Percentiles rank a stretch among this genome's conserved stretches.
phyloP scores from a whole-genome alignment of 1,140 invertebrate species.

The Zelostemma sp. region DNA sequence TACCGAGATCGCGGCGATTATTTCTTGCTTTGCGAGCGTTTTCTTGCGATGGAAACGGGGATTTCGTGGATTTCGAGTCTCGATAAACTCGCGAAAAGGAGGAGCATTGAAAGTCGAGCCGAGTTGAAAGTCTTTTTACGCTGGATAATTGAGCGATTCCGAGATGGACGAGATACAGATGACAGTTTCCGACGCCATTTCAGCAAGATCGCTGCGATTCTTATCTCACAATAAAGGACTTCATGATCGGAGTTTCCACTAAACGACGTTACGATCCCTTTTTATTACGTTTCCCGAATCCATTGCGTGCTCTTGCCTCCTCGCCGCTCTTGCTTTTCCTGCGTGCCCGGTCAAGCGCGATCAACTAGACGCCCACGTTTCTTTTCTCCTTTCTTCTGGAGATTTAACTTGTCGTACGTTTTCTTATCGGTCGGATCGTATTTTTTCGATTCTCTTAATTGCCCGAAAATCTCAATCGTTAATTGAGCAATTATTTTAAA shows the following conservation, averaged over 20 bases:
- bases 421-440: constrained; percentile 13
- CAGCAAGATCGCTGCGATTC: constrained; percentile 20
- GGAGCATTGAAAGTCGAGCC: neutral
- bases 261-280: constrained; percentile 44
- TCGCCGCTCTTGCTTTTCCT: constrained; percentile 14
- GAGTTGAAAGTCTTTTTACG: neutral
- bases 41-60: neutral
- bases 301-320: constrained; percentile 16
- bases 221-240: constrained; percentile 38
- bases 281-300: constrained; percentile 39
- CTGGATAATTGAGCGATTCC: neutral
- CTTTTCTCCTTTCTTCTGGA: constrained; percentile 25
- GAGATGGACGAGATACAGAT: constrained; percentile 1
- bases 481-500: neutral
- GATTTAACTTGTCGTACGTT: constrained; percentile 37
- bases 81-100: neutral
- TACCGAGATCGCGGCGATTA: neutral
- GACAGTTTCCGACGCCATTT: neutral
- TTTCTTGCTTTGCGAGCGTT: no score
- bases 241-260: constrained; percentile 35
- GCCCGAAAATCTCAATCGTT: neutral
- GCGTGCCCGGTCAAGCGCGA: constrained; percentile 36
- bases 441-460: constrained; percentile 14
- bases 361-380: constrained; percentile 37
- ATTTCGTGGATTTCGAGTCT: neutral